These are phyloP conservation scores for Acleris literana DNA, from an alignment of 2,888 invertebrate genomes.

Conservation along the genomic window DNA sequence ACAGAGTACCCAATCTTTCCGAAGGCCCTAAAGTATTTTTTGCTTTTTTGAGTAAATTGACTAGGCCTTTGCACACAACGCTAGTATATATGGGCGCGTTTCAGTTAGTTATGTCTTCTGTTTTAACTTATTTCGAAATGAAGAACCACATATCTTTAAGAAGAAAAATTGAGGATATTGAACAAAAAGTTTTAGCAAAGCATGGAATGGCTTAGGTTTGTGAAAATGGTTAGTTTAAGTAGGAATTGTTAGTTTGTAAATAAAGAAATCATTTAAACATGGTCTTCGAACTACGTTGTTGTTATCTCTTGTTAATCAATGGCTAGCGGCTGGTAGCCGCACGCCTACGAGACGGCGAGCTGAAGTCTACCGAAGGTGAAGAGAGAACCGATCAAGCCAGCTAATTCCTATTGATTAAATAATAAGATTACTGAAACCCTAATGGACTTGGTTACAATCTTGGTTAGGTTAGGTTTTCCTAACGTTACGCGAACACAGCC, in stretches of 20 bases:
- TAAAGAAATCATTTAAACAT: constrained; percentile 12
- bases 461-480: too few relatives aligned
- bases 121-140: constrained; percentile 85
- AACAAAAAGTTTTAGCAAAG: constrained; percentile 53
- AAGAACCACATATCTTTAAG: constrained; percentile 73
- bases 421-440: too few relatives aligned
- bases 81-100: constrained; percentile 73
- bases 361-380: too few relatives aligned
- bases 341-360: too few relatives aligned
- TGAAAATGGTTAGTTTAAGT: constrained; percentile 15
- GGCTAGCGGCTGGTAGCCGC: too few relatives aligned
- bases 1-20: constrained; percentile 85
- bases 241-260: constrained; percentile 21
- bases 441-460: too few relatives aligned
- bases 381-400: too few relatives aligned
- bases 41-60: constrained; percentile 77
- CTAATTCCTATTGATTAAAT: too few relatives aligned
- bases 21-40: constrained; percentile 82
- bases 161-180: constrained; percentile 64
- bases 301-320: too few relatives aligned
- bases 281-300: not conserved
- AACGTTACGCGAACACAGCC: too few relatives aligned
- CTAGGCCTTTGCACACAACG: constrained; percentile 78
- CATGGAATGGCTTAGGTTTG: constrained; percentile 24
- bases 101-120: constrained; percentile 82